These are phyloP conservation scores for Rhaphigaster nebulosa DNA, from an alignment of 2,888 invertebrate species.

Conservation along the genomic window DNA sequence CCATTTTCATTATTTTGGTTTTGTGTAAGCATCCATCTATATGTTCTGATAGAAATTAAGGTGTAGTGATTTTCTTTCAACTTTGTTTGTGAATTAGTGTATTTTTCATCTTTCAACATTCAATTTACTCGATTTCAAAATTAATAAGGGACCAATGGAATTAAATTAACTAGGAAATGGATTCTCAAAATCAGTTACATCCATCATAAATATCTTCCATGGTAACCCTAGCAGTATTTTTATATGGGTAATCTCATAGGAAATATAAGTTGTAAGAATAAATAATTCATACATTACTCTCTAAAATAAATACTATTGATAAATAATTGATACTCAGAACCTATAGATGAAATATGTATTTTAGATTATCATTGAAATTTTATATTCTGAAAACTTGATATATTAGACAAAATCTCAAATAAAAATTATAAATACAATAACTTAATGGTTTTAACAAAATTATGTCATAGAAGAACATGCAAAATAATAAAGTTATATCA, in stretches of 20 bases:
- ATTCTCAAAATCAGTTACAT: background rate
- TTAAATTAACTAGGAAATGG: background rate
- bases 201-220: background rate
- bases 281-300: background rate
- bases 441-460: too few species aligned
- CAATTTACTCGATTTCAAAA: background rate
- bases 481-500: too few species aligned
- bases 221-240: background rate
- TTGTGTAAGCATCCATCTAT: background rate
- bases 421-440: too few species aligned
- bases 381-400: too few species aligned
- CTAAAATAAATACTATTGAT: too few species aligned
- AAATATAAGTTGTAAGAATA: background rate
- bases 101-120: background rate
- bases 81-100: background rate
- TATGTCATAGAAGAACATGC: too few species aligned
- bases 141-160: background rate
- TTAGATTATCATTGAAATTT: too few species aligned
- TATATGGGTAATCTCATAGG: background rate
- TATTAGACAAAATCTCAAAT: too few species aligned
- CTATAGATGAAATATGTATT: too few species aligned
- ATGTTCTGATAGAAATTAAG: background rate
- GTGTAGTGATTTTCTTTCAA: background rate
- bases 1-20: background rate
- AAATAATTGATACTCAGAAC: too few species aligned